phyloP scores from a whole-genome alignment of 2,888 invertebrate genomes.

The Scaptomyza flava region DNA sequence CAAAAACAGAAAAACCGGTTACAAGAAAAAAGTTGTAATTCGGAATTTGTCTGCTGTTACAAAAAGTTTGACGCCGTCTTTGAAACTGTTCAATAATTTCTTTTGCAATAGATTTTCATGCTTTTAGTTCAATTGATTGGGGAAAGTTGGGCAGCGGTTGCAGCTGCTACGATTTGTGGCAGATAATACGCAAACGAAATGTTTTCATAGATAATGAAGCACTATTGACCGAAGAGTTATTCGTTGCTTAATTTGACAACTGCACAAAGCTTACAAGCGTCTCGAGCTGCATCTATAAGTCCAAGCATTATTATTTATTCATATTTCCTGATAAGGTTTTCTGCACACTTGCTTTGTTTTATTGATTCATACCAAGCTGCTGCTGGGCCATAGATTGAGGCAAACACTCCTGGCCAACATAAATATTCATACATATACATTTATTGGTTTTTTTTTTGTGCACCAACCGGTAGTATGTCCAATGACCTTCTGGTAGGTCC shows the following conservation, averaged over 20 bases:
- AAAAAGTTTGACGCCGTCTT: constrained; percentile 41
- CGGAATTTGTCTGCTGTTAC: constrained; percentile 22
- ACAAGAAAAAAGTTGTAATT: constrained; percentile 58
- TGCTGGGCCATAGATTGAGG: background rate
- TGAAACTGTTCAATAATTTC: constrained; percentile 28
- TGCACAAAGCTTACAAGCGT: constrained; percentile 26
- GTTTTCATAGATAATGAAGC: constrained; percentile 41
- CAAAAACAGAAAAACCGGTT: constrained; percentile 24
- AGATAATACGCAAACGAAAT: background rate
- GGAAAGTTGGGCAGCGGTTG: background rate
- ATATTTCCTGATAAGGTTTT: constrained; percentile 43
- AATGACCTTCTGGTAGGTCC: background rate
- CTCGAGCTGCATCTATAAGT: constrained; percentile 3
- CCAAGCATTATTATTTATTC: constrained; percentile 42
- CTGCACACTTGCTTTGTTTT: background rate
- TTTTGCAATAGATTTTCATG: constrained; percentile 17
- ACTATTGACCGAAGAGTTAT: constrained; percentile 40
- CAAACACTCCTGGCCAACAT: constrained; percentile 29
- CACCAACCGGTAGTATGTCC: background rate
- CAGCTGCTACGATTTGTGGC: background rate
- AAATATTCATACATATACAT: constrained; percentile 57
- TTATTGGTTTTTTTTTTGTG: constrained; percentile 17
- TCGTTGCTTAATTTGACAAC: constrained; percentile 53
- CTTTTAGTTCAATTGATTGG: constrained; percentile 56
- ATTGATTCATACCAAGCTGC: constrained; percentile 6